These are phyloP conservation scores for Drosophila equinoxialis DNA, from an alignment of 1,140 invertebrate genomes.

Conservation along the genomic window DNA sequence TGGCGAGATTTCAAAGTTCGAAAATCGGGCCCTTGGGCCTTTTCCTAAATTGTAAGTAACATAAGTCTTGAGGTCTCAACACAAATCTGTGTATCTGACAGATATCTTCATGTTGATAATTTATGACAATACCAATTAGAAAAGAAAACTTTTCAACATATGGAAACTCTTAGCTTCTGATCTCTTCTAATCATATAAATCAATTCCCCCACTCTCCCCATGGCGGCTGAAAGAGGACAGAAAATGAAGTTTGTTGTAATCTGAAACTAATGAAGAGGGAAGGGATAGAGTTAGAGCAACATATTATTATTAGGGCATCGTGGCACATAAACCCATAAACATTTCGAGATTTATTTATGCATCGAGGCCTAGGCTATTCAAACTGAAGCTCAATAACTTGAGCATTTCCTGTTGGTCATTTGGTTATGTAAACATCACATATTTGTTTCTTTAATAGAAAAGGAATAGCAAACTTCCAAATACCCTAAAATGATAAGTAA, in stretches of 20 bases:
- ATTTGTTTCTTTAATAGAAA: background rate
- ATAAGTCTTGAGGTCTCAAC: too few species aligned
- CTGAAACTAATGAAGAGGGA: conserved; percentile 29
- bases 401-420: conserved; percentile 44
- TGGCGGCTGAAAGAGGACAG: background rate
- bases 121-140: conserved; percentile 69
- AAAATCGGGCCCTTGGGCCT: too few species aligned
- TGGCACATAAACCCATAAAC: conserved; percentile 53
- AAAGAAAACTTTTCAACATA: conserved; percentile 22
- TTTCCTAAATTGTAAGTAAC: too few species aligned
- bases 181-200: conserved; percentile 32
- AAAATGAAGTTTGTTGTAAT: conserved; percentile 43
- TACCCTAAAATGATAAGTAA: background rate
- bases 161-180: conserved; percentile 19
- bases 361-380: conserved; percentile 45
- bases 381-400: conserved; percentile 33
- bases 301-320: conserved; percentile 25
- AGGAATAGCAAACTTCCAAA: background rate
- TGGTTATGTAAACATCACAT: conserved; percentile 5
- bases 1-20: too few species aligned
- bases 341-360: conserved; percentile 55
- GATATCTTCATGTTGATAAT: conserved; percentile 32
- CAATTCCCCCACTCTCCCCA: background rate
- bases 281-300: background rate
- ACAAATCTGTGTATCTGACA: conserved; percentile 43